Conservation (phyloP, 2,888 invertebrate genomes). For the Hedychridium roseum region DNA sequence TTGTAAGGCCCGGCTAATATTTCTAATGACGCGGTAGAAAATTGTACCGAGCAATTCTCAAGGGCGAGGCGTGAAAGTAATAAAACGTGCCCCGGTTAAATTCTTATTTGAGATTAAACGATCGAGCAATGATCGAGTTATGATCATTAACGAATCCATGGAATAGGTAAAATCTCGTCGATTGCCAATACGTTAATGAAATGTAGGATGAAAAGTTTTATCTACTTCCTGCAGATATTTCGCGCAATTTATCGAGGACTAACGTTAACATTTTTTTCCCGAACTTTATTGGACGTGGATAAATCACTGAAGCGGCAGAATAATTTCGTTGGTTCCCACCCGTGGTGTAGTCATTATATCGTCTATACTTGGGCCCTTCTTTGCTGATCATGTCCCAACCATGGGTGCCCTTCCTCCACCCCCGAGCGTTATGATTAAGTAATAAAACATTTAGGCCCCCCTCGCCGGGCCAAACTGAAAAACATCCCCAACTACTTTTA, state of each 20-base stretch:
- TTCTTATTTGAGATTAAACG: no score
- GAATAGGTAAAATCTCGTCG: no score
- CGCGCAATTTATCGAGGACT: slow-evolving; percentile 24
- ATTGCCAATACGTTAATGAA: no score
- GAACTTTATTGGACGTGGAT: slow-evolving; percentile 29
- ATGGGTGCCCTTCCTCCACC: slow-evolving; percentile 22
- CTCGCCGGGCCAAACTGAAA: slow-evolving; percentile 47
- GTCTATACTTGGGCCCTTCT: no score
- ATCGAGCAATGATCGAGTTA: no score
- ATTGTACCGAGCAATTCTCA: no score
- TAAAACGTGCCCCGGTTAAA: no score
- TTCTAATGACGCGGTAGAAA: no score
- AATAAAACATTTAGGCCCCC: slow-evolving; percentile 61
- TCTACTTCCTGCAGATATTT: not conserved
- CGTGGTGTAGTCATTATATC: slow-evolving; percentile 34
- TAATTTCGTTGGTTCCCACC: slow-evolving; percentile 31
- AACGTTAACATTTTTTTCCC: slow-evolving; percentile 16
- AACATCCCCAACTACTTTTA: slow-evolving; percentile 44
- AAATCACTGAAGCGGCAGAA: slow-evolving; percentile 45
- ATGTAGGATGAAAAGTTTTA: no score
- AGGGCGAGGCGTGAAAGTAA: no score
- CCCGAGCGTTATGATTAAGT: slow-evolving; percentile 61
- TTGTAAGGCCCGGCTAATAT: no score
- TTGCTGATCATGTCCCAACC: slow-evolving; percentile 18
- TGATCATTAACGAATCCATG: no score